Evolutionary conservation across 53 echinoderm and acorn worm genomes (phyloP).

Genomic region (Holothuria scabra): DNA sequence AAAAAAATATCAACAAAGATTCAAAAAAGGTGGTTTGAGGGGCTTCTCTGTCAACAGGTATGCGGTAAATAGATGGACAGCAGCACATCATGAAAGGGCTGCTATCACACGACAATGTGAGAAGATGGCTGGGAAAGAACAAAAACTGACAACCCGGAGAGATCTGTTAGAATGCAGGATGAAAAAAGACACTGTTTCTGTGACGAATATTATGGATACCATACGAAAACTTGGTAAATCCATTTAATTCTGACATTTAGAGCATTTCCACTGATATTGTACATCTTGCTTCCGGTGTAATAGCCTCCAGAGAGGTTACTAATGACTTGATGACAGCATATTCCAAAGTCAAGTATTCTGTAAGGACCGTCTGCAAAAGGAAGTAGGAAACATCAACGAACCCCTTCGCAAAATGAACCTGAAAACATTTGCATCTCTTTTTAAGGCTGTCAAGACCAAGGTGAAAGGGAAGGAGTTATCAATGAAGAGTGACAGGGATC

Average conservation of each 20-base stretch:
- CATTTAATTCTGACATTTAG: slow-evolving; percentile 48
- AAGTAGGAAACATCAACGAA: slow-evolving; percentile 34
- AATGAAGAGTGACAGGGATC: slow-evolving; percentile 47
- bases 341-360: slow-evolving; percentile 37
- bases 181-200: slow-evolving; percentile 35
- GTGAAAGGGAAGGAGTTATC: slow-evolving; percentile 29
- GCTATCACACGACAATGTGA: slow-evolving; percentile 57
- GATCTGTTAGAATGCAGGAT: slow-evolving; percentile 42
- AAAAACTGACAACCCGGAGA: background rate
- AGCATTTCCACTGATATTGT: slow-evolving; percentile 39
- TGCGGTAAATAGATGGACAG: slow-evolving; percentile 58
- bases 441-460: slow-evolving; percentile 31
- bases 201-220: slow-evolving; percentile 37
- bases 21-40: slow-evolving; percentile 58
- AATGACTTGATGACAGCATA: slow-evolving; percentile 50
- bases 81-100: slow-evolving; percentile 58
- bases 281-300: slow-evolving; percentile 61
- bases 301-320: slow-evolving; percentile 53
- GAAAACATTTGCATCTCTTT: slow-evolving; percentile 44
- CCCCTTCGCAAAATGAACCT: slow-evolving; percentile 41
- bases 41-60: slow-evolving; percentile 58
- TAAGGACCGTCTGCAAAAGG: slow-evolving; percentile 38
- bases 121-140: slow-evolving; percentile 66
- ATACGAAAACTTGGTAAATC: slow-evolving; percentile 56
- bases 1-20: slow-evolving; percentile 61